Conservation (phyloP, 2,888 invertebrate species). For the Drosophila flavopinicola region DNA sequence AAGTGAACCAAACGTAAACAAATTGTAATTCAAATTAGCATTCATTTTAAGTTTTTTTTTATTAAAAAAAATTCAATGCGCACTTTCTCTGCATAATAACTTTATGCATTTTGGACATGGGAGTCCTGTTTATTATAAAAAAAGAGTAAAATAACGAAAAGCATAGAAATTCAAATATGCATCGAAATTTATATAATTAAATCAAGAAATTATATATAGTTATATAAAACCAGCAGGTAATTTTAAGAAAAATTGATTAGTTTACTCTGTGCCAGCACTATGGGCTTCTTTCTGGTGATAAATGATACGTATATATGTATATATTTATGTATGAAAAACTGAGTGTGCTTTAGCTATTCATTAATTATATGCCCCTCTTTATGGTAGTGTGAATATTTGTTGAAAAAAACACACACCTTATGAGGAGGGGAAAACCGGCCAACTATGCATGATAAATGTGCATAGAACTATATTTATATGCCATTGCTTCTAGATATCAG, state of each 20-base stretch:
- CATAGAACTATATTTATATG: conserved; percentile 6
- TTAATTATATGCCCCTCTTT: neutral
- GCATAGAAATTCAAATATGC: too few relatives aligned
- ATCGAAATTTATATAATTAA: too few relatives aligned
- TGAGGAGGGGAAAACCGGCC: conserved; percentile 1
- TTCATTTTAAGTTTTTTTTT: neutral
- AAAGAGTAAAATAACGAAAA: too few relatives aligned
- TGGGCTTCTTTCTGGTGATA: too few relatives aligned
- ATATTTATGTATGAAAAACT: neutral
- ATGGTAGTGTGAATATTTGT: conserved; percentile 7
- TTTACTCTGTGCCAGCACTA: too few relatives aligned
- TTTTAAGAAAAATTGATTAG: too few relatives aligned
- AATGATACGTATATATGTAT: too few relatives aligned
- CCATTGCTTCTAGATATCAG: conserved; percentile 14
- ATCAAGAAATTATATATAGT: too few relatives aligned
- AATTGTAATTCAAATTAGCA: neutral
- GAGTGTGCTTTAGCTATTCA: neutral
- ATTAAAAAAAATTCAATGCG: neutral
- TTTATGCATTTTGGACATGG: neutral
- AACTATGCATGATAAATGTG: conserved; percentile 1
- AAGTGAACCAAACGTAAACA: neutral
- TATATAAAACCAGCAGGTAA: too few relatives aligned
- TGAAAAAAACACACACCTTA: conserved; percentile 4
- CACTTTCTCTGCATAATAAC: neutral
- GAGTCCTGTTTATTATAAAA: neutral